Evolutionary conservation across 1,140 invertebrate species (phyloP).

Genomic region (Calliopsis andreniformis): DNA sequence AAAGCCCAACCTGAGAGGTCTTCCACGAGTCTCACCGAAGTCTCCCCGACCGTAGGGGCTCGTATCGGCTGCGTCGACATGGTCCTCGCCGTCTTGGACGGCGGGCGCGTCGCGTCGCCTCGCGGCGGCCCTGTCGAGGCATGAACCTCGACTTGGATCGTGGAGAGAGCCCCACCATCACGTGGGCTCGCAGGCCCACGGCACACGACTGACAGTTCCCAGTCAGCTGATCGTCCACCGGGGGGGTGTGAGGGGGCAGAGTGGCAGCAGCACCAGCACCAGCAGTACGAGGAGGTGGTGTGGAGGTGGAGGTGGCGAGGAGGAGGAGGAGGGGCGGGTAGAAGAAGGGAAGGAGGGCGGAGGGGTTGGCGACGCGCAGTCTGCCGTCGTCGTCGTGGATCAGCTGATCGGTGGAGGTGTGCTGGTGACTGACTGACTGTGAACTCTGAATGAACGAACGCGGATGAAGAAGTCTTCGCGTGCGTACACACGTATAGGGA

Average conservation of each 20-base stretch:
- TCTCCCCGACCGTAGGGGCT: too few species aligned
- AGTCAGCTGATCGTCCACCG: conserved; percentile 76
- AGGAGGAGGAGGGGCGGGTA: conserved; percentile 37
- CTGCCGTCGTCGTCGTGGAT: conserved; percentile 66
- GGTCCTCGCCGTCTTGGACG: background rate
- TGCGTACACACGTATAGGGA: conserved; percentile 65
- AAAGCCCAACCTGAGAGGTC: too few species aligned
- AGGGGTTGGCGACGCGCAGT: conserved; percentile 73
- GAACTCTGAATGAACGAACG: conserved; percentile 66
- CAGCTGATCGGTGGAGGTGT: conserved; percentile 75
- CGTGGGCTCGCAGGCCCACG: conserved; percentile 69
- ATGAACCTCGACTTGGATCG: conserved; percentile 32
- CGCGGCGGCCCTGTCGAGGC: conserved; percentile 4
- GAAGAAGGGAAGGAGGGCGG: conserved; percentile 55
- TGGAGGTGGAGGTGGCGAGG: conserved; percentile 38
- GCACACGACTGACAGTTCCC: conserved; percentile 72
- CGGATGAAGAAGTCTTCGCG: conserved; percentile 73
- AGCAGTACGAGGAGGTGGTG: conserved; percentile 31
- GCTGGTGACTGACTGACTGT: conserved; percentile 69
- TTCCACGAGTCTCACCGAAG: too few species aligned
- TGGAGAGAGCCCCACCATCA: conserved; percentile 59
- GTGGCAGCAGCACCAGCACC: conserved; percentile 38
- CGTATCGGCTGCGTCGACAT: background rate
- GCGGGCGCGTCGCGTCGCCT: background rate
- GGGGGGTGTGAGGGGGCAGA: conserved; percentile 42